Evolutionary conservation across 2,113 vertebrate species (phyloP), one percentile per base, ranked within the genome.

Genomic region (Hydropotes inermis): DNA sequence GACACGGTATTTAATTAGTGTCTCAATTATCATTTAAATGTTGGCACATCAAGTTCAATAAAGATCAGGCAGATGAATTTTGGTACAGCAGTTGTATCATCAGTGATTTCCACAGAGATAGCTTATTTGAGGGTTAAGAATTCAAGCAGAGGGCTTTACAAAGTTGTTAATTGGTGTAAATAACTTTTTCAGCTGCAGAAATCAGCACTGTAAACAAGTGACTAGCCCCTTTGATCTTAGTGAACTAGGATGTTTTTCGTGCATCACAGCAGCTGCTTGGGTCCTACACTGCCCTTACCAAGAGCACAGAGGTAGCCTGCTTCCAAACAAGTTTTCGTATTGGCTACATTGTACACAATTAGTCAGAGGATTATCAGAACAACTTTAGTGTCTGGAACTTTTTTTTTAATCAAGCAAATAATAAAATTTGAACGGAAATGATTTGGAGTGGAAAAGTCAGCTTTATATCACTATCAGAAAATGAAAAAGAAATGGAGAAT

Each of bases 1-100:
- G 95, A 55, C 82, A 93, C 16, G 90, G 84, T 89, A 98, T 98
- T 98, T 98, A 98, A 99, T 98, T 98, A 98, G 78, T 83, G 64
- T 96, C 94, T 98, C 97, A 98, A 98, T 98, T 98, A 99, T 97
- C 43, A 98, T 98, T 98, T 98, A 98, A 98, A 98, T 98, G 74
- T 98, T 99, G 98, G 94, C 92, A 98, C 95, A 98, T 98, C 97
- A 96, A 98, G 86, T 98, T 98, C 98, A 98, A 96, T 98, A 97
- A 98, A 97, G 97, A 98, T 98, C 97, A 98, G 98, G 91, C 5
- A 2, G 94, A 92, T 98, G 97, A 98, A 98, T 99, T 98, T 98
- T 98, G 96, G 98, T 96, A 97, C 97, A 98, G 97, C 94, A 96
- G 36, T 64, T 97, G 9, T 97, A 98, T 82, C 97, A 96, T 98